These are phyloP conservation scores for Tholera decimalis DNA, from an alignment of 2,888 invertebrate species.

Conservation along the genomic window DNA sequence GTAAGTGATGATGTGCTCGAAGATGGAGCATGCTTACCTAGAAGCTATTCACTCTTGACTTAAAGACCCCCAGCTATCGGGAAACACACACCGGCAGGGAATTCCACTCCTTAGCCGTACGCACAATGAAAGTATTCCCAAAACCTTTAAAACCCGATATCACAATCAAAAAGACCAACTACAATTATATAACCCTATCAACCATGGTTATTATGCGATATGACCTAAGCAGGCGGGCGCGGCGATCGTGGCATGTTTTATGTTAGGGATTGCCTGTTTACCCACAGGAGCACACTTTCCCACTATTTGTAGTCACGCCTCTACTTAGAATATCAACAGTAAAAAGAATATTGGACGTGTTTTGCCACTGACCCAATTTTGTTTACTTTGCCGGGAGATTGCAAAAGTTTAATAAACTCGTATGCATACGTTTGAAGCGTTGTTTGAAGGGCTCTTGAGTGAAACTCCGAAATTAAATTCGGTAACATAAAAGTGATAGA, in stretches of 20 bases:
- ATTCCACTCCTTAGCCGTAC: too few relatives aligned
- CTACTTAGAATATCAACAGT: slow-evolving; percentile 30
- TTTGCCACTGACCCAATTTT: slow-evolving; percentile 34
- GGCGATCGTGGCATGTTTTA: slow-evolving; percentile 57
- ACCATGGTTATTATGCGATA: slow-evolving; percentile 48
- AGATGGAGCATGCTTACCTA: too few relatives aligned
- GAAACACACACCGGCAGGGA: too few relatives aligned
- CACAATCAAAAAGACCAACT: background rate
- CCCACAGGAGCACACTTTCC: slow-evolving; percentile 30
- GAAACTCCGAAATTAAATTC: slow-evolving; percentile 18
- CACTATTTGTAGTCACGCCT: slow-evolving; percentile 38
- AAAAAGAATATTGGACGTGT: slow-evolving; percentile 37
- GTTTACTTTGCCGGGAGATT: slow-evolving; percentile 27
- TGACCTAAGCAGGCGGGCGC: slow-evolving; percentile 51
- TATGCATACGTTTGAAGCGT: slow-evolving; percentile 27
- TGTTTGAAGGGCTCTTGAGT: slow-evolving; percentile 12
- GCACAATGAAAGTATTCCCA: too few relatives aligned
- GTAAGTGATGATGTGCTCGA: too few relatives aligned
- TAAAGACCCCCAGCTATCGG: too few relatives aligned
- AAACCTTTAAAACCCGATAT: too few relatives aligned
- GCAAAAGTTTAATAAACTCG: slow-evolving; percentile 45
- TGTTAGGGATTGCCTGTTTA: slow-evolving; percentile 57
- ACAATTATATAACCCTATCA: slow-evolving; percentile 31
- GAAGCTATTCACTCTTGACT: too few relatives aligned
- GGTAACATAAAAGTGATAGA: slow-evolving; percentile 10